Percentiles rank a stretch among this genome's conserved stretches.
Evolutionary conservation across 2,113 vertebrate species (phyloP).

Genomic region (Murina feae): DNA sequence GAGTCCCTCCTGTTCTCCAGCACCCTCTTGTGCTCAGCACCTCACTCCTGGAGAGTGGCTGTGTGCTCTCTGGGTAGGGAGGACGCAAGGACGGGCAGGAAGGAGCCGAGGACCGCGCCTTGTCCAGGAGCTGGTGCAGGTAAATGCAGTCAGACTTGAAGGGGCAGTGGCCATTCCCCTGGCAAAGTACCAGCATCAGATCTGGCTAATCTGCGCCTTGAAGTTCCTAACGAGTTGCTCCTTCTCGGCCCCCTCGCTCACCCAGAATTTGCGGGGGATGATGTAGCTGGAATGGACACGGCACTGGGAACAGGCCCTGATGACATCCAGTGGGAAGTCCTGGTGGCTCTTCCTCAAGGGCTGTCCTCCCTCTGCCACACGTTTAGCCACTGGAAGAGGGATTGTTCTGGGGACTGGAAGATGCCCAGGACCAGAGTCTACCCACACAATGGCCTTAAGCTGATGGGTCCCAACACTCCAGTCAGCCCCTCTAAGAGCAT

Average conservation of each 20-base stretch:
- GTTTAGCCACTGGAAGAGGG: too few species aligned
- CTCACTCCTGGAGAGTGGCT: not conserved
- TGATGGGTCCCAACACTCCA: too few species aligned
- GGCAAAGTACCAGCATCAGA: conserved; percentile 85
- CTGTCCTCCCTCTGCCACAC: too few species aligned
- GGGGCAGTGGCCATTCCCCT: conserved; percentile 82
- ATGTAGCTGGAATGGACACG: conserved; percentile 88
- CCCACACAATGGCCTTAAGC: too few species aligned
- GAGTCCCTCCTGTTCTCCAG: too few species aligned
- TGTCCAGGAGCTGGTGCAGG: conserved; percentile 79
- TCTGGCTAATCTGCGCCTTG: conserved; percentile 86
- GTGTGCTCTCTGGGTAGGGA: not conserved
- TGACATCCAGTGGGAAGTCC: conserved; percentile 79
- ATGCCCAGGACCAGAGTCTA: too few species aligned
- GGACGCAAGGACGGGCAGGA: too few species aligned
- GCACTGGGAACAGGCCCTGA: conserved; percentile 92
- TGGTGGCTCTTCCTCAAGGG: conserved; percentile 84
- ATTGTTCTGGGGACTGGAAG: too few species aligned
- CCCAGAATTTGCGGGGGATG: conserved; percentile 90
- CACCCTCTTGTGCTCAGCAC: not conserved
- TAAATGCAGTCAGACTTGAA: conserved; percentile 91
- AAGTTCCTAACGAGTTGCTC: conserved; percentile 84
- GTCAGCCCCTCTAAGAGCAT: too few species aligned
- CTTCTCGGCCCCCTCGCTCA: conserved; percentile 83
- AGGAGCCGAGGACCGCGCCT: not conserved